A percentile compares a stretch with the other conserved stretches of the same genome.
These are phyloP conservation scores for Philypnodon macrostomus DNA, from an alignment of 2,797 vertebrate species.

Conservation along the genomic window DNA sequence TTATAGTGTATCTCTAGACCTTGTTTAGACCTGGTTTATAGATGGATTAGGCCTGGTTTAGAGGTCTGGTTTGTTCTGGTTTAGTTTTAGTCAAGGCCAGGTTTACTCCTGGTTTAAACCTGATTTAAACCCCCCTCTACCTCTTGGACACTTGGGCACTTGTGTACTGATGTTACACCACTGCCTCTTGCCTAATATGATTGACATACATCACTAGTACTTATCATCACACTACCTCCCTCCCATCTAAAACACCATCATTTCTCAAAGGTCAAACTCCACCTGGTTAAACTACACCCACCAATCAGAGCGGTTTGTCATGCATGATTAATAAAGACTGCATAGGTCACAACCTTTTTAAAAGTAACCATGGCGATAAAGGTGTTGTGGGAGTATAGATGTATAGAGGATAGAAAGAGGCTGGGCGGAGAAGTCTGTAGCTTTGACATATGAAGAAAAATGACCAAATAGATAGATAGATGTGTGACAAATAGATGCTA, in stretches of 20 bases:
- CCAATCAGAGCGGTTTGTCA: constrained; percentile 41
- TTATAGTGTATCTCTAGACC: too few relatives aligned
- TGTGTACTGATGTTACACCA: too few relatives aligned
- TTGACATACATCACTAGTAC: constrained; percentile 2
- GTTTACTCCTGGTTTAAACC: too few relatives aligned
- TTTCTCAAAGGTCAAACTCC: constrained; percentile 56
- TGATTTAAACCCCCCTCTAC: too few relatives aligned
- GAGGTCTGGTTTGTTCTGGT: too few relatives aligned
- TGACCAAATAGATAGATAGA: constrained; percentile 47
- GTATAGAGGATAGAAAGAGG: constrained; percentile 40
- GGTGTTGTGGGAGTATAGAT: constrained; percentile 24
- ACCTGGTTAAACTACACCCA: constrained; percentile 47
- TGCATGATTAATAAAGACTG: constrained; percentile 58
- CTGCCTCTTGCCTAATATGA: constrained; percentile 4
- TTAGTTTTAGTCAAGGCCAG: too few relatives aligned
- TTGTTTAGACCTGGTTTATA: too few relatives aligned
- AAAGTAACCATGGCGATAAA: constrained; percentile 42
- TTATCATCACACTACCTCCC: background rate
- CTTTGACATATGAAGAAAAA: constrained; percentile 61
- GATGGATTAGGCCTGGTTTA: too few relatives aligned
- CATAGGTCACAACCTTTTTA: constrained; percentile 61
- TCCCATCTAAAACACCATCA: background rate
- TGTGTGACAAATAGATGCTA: background rate
- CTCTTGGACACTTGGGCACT: too few relatives aligned
- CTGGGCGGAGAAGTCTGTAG: constrained; percentile 29